Percentiles rank a stretch among this genome's conserved stretches.
Evolutionary conservation across 1,140 invertebrate species (phyloP).

Genomic region (Drosophila pectinifera): DNA sequence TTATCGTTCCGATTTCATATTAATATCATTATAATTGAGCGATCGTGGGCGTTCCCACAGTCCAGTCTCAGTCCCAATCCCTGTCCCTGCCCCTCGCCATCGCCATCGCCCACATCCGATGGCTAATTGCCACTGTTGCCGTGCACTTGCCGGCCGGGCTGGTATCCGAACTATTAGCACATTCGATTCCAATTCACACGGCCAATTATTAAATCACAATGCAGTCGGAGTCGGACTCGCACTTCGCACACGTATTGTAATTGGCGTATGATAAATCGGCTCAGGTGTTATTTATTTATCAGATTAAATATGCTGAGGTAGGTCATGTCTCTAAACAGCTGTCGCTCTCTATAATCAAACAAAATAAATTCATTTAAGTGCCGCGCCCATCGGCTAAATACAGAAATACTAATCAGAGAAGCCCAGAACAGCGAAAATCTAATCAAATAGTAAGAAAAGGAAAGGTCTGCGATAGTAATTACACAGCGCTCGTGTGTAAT

Average conservation of each 20-base stretch:
- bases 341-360: slow-evolving; percentile 34
- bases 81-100: no score
- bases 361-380: slow-evolving; percentile 24
- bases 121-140: slow-evolving; percentile 46
- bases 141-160: slow-evolving; percentile 5
- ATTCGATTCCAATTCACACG: slow-evolving; percentile 66
- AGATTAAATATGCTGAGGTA: slow-evolving; percentile 64
- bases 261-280: slow-evolving; percentile 71
- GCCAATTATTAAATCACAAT: slow-evolving; percentile 77
- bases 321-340: slow-evolving; percentile 68
- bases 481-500: slow-evolving; percentile 44
- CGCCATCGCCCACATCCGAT: slow-evolving; percentile 58
- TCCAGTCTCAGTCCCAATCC: neutral
- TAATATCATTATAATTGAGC: slow-evolving; percentile 60
- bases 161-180: slow-evolving; percentile 61
- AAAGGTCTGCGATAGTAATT: slow-evolving; percentile 39
- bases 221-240: slow-evolving; percentile 25
- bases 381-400: slow-evolving; percentile 6
- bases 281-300: slow-evolving; percentile 64
- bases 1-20: slow-evolving; percentile 41
- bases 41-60: slow-evolving; percentile 57
- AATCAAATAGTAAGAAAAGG: slow-evolving; percentile 8
- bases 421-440: slow-evolving; percentile 3
- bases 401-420: slow-evolving; percentile 23
- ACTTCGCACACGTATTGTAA: slow-evolving; percentile 44